phyloP scores from a whole-genome alignment of 2,797 vertebrate species.

The Periparus ater region DNA sequence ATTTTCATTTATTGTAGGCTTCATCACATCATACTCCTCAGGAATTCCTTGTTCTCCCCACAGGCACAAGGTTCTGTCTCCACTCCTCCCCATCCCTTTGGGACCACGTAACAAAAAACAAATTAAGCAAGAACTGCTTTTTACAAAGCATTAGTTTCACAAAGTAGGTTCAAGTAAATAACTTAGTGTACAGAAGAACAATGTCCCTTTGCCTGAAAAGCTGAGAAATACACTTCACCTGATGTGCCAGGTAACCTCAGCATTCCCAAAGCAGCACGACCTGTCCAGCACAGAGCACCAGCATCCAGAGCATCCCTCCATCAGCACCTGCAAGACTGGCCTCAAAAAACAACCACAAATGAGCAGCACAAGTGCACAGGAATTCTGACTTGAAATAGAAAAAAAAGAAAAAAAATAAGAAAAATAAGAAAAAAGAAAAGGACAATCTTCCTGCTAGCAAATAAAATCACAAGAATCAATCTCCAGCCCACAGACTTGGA shows the following conservation, averaged over 20 bases:
- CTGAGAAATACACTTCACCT: neutral
- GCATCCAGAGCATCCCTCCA: neutral
- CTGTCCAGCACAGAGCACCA: neutral
- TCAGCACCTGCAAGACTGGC: fast-evolving
- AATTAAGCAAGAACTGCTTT: neutral
- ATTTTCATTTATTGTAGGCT: neutral
- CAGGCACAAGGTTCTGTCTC: neutral
- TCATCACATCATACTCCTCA: neutral
- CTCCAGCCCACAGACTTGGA: neutral
- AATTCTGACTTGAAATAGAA: neutral
- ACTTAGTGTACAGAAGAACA: neutral
- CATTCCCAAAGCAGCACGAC: neutral
- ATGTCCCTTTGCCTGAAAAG: neutral
- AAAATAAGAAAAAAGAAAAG: neutral
- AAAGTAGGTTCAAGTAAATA: neutral
- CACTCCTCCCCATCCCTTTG: neutral
- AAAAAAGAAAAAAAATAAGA: neutral
- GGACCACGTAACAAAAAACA: neutral
- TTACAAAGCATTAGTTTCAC: neutral
- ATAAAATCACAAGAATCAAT: neutral
- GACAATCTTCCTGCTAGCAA: neutral
- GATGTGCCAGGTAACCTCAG: neutral
- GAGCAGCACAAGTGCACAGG: neutral
- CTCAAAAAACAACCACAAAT: neutral
- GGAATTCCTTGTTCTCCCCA: neutral